Evolutionary conservation across 2,113 vertebrate genomes (phyloP).

Genomic region (Salvelinus fontinalis): DNA sequence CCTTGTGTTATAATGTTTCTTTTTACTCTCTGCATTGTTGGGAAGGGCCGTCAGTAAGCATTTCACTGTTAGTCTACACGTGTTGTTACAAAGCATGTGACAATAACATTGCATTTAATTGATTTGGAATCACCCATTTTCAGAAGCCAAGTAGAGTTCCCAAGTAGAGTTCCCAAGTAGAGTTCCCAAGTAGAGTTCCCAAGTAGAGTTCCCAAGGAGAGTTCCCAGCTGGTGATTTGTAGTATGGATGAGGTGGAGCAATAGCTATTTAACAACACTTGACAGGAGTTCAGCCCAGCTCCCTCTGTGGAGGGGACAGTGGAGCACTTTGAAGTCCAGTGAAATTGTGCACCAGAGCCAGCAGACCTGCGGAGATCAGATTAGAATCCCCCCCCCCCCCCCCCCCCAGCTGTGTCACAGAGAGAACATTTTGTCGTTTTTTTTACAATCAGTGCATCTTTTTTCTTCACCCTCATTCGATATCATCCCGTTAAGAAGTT

Average conservation of each 20-base stretch:
- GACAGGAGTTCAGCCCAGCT: not conserved
- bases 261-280: not conserved
- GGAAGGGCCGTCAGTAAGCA: no score
- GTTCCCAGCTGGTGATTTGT: not conserved
- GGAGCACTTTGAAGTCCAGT: slow-evolving; percentile 23
- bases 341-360: slow-evolving; percentile 25
- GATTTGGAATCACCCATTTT: no score
- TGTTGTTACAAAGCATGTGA: no score
- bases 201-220: no score
- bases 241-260: not conserved
- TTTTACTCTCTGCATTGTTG: no score
- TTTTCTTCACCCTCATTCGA: slow-evolving; percentile 18
- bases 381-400: no score
- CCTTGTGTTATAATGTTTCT: no score
- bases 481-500: slow-evolving; percentile 43
- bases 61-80: no score
- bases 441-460: slow-evolving; percentile 30
- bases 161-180: not conserved
- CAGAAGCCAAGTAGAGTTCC: no score
- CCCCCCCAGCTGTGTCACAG: slow-evolving; percentile 50
- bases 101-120: no score
- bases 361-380: slow-evolving; percentile 32
- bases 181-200: no score
- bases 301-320: slow-evolving; percentile 17
- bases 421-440: slow-evolving; percentile 38